Evolutionary conservation across 2,888 invertebrate species (phyloP), one percentile per base, ranked within the genome.

Genomic region (Drosophila mimica): DNA sequence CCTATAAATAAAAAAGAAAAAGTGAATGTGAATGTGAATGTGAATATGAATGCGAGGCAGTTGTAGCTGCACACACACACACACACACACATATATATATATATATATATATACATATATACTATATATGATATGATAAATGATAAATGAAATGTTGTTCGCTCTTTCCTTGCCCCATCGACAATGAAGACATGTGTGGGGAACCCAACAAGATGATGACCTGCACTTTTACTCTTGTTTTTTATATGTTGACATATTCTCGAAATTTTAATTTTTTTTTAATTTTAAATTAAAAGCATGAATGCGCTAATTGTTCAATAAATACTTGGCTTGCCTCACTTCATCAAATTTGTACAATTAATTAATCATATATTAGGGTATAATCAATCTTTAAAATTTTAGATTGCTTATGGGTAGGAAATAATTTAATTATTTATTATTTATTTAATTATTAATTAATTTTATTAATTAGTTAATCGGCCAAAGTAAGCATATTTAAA

Each of bases 11-110:
- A 52, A 52, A 34, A 15, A 9, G 5, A 53, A 66, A 84, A 84
- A 82, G 82, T 74, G 82, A 82, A 82, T 79, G 85, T 82, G 67
- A 82, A 82, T 82, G 82, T 78, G 85, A 82, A 82, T 80, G 85
- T 84, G 25, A 25, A 25, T 25, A 25, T 25, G 25, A 25, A 25
- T n/a, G n/a, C n/a, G 68, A 65, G 33, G 48, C 70, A 51, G 74
- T 68, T 49, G 63, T 49, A 38, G 65, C 65, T 79, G 79, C 67
- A 70, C 69, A n/a, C n/a, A n/a, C n/a, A n/a, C n/a, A 34, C 9
- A 36, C 34, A 17, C 25, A n/a, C n/a, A 51, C 9, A 51, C 13
- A 34, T 1, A 31, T 1, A 38, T 7, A 38, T 3, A 4, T 8
- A 17, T 17, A 38, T 38, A 36, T 7, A 36, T 20, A 20, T 43